Evolutionary conservation across 2,797 vertebrate genomes (phyloP), one percentile per base, ranked within the genome.

Genomic region (Chrysolophus pictus): DNA sequence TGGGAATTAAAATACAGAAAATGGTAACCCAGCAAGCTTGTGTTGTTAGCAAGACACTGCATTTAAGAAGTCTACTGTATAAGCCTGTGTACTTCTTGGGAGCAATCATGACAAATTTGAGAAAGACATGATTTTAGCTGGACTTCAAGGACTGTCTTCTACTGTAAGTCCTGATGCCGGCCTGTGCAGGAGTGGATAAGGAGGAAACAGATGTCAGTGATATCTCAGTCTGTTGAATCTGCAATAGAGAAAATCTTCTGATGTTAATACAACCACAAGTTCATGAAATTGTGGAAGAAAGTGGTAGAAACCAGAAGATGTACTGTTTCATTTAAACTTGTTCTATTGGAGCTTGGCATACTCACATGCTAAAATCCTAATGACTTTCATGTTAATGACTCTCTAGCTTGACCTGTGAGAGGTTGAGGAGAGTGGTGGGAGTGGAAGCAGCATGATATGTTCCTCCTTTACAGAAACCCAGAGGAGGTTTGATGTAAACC

Each of bases 281-380:
- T 81, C 42, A 24, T 33, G 39, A 62, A 60, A 3, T 9, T 1
- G 3, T 18, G 41, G 58, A 74, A 53, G 64, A 49, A 39, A 84
- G 42, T 0, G 6, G 47, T 5, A 10, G 75, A 65, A 89, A 63
- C 11, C 42, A 56, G 51, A 59, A 46, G 78, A 29, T 51, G 21
- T 5, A 51, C 35, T 1, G 1, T 58, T 88, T 47, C 15, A 35
- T 37, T 51, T 56, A 6, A 28, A 6, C 31, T 42, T 1, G 0
- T 53, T 75, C 55, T 51, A 23, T 24, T 31, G 75, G 35, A 53
- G 73, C 62, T 60, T 68, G 72, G 84, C 81, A 72, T 29, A 23
- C 41, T 88, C 77, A 65, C 68, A 44, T 5, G 10, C 46, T 65
- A 10, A 13, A 44, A 29, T 44, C 17, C 64, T 37, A 67, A 70